Evolutionary conservation across 2,888 invertebrate genomes (phyloP).

Genomic region (Aquatica leii): DNA sequence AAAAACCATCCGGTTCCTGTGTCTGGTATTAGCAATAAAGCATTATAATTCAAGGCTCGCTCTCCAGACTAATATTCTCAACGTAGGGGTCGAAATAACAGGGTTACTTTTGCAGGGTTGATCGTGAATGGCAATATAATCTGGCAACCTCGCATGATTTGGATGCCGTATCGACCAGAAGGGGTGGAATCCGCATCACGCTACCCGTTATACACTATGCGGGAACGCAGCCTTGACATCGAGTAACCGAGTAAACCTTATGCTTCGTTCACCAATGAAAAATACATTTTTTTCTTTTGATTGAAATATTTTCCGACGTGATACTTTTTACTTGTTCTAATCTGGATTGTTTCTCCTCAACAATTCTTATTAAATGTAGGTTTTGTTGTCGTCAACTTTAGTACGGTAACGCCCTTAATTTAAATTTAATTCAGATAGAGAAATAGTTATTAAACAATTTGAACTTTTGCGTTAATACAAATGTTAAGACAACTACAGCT

Average conservation of each 20-base stretch:
- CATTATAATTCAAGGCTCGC: slow-evolving; percentile 46
- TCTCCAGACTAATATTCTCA: slow-evolving; percentile 36
- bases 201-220: slow-evolving; percentile 34
- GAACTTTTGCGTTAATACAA: too few relatives aligned
- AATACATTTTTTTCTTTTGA: slow-evolving; percentile 27
- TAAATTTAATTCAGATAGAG: too few relatives aligned
- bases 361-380: too few relatives aligned
- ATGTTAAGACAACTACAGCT: too few relatives aligned
- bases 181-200: slow-evolving; percentile 36
- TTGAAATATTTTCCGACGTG: slow-evolving; percentile 4
- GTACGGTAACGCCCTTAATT: too few relatives aligned
- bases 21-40: slow-evolving; percentile 37
- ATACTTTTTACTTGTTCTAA: too few relatives aligned
- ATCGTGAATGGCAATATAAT: slow-evolving; percentile 28
- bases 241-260: slow-evolving; percentile 41
- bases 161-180: slow-evolving; percentile 38
- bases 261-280: slow-evolving; percentile 26
- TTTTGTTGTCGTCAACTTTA: too few relatives aligned
- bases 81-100: slow-evolving; percentile 36
- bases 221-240: slow-evolving; percentile 42
- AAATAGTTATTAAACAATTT: too few relatives aligned
- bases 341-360: too few relatives aligned
- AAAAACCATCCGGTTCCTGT: slow-evolving; percentile 18
- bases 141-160: slow-evolving; percentile 34
- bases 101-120: slow-evolving; percentile 32